Conservation (phyloP, 2,888 invertebrate species). For the Tryphoninae sp. region DNA sequence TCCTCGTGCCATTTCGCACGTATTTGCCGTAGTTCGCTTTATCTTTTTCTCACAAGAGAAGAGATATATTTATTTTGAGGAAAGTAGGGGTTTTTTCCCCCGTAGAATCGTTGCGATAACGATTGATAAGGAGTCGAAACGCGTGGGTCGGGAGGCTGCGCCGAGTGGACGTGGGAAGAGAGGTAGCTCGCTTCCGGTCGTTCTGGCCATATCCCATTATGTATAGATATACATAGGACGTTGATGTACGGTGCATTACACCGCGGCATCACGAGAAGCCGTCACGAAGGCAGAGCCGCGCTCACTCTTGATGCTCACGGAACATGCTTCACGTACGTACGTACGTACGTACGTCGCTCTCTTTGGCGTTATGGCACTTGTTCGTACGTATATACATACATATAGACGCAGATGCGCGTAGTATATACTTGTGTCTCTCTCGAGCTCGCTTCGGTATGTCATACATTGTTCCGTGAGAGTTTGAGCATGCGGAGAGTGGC, state of each 20-base stretch:
- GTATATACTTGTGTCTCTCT: constrained; percentile 11
- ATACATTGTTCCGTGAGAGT: constrained; percentile 61
- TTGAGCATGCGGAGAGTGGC: constrained; percentile 57
- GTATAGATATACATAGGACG: constrained; percentile 33
- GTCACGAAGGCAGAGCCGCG: constrained; percentile 50
- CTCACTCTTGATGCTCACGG: constrained; percentile 41
- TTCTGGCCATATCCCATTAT: constrained; percentile 68
- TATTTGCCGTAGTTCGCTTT: not conserved
- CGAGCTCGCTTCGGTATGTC: constrained; percentile 53
- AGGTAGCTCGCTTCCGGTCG: constrained; percentile 79
- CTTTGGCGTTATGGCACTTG: constrained; percentile 35
- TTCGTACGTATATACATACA: not conserved
- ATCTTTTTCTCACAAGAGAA: too few species aligned
- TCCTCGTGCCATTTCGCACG: not conserved
- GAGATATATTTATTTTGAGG: too few species aligned
- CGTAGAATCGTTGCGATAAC: constrained; percentile 21
- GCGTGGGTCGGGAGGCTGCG: constrained; percentile 73
- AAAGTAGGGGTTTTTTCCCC: too few species aligned
- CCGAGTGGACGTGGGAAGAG: constrained; percentile 78
- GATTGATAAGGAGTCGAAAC: too few species aligned
- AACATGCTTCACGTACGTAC: constrained; percentile 23
- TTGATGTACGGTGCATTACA: constrained; percentile 12
- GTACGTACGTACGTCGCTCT: constrained; percentile 22
- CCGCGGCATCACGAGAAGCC: constrained; percentile 42
- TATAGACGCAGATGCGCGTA: constrained; percentile 28